phyloP scores from a whole-genome alignment of 2,888 invertebrate species.

The Drosophila demipolita region DNA sequence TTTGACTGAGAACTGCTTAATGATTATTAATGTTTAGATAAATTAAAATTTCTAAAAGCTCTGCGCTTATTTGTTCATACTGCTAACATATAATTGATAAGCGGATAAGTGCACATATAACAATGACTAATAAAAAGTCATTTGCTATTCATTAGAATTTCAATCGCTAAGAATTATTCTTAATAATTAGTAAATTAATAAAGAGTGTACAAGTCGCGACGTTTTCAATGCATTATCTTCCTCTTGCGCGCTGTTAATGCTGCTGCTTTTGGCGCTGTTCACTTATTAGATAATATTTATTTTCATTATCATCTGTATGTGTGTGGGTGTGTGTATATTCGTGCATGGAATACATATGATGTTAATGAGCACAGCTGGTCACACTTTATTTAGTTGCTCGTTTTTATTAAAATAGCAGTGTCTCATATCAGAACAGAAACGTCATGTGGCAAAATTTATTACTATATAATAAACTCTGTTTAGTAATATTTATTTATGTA shows the following conservation, averaged over 20 bases:
- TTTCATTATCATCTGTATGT: constrained; percentile 17
- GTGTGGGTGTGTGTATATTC: constrained; percentile 3
- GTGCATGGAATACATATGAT: constrained; percentile 17
- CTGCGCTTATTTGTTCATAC: background rate
- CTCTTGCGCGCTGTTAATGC: constrained; percentile 29
- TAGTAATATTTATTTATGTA: constrained; percentile 8
- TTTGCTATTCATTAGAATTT: background rate
- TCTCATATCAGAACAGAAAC: background rate
- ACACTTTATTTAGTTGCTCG: constrained; percentile 22
- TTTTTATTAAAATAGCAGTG: background rate
- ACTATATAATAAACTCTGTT: constrained; percentile 41
- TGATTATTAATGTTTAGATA: background rate
- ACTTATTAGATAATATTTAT: constrained; percentile 49
- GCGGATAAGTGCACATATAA: background rate
- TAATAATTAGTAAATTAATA: background rate
- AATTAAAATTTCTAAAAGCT: background rate
- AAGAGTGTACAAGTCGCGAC: constrained; percentile 9
- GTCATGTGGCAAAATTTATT: constrained; percentile 47
- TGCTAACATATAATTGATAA: background rate
- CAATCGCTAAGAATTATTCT: background rate
- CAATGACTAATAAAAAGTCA: background rate
- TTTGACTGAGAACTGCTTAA: background rate
- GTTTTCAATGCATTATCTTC: constrained; percentile 4
- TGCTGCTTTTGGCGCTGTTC: constrained; percentile 8
- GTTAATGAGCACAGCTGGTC: constrained; percentile 16